Evolutionary conservation across 2,888 invertebrate genomes (phyloP), one percentile per base, ranked within the genome.

Genomic region (Pristionchus arcanus): DNA sequence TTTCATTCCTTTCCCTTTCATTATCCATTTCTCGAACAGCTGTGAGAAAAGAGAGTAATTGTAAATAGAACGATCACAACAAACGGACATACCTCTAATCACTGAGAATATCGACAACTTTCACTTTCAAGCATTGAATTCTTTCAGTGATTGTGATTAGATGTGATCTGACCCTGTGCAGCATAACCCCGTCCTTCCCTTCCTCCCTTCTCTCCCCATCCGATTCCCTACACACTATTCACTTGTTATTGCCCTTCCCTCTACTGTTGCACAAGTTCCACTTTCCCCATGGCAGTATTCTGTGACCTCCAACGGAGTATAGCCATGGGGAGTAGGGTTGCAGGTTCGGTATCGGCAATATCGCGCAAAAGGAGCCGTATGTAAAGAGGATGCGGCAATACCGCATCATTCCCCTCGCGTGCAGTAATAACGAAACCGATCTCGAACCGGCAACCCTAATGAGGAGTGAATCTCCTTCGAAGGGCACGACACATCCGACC

Each of bases 21-120:
- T 15, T 34, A 34, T 71, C 71, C 31, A 42, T 42, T 77, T 25
- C 68, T 71, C 77, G 42, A 77, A 77, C 42, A 77, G 77, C 77
- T 77, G 74, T n/a, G 68, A 71, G 34, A 71, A 21, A 34, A 71
- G 68, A 31, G 28, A 71, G 68, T 31, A 37, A 59, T 37, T 31
- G 31, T 84, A 84, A 59, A 31, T 28, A 84, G 59, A 84, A 59
- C 53, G 84, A 84, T 59, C 19, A n/a, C 42, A 42, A 19, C n/a
- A n/a, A 81, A 49, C 25, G 81, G 63, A 68, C 42, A 11, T 21
- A 31, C 25, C 37, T 28, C 49, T 55, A 63, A 66, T 34, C 49
- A 53, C 11, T 53, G 15, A 34, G 4, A 37, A 13, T 19, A 7
- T 59, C 42, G 9, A 49, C 11, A 49, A 49, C 42, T 49, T 63